Evolutionary conservation across 2,888 invertebrate species (phyloP).

Genomic region (Oxyscelio sp.): DNA sequence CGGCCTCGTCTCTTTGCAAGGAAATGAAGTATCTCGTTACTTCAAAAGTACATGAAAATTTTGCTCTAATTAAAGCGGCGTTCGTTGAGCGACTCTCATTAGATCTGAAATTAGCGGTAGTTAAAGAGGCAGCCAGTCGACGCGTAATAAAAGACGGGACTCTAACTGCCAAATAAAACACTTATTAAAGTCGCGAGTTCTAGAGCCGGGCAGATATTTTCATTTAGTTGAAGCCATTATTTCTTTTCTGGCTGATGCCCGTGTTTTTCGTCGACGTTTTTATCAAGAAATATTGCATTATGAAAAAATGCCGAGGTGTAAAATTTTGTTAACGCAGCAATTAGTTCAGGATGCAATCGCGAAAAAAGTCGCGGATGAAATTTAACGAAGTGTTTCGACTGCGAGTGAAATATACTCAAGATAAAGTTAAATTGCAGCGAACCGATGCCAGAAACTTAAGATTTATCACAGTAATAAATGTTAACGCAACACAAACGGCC

Average conservation of each 20-base stretch:
- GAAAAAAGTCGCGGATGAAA: too few relatives aligned
- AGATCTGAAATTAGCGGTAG: background rate
- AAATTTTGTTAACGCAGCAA: too few relatives aligned
- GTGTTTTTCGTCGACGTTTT: too few relatives aligned
- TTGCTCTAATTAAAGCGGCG: background rate
- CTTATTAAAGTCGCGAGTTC: conserved; percentile 15
- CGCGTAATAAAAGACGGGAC: conserved; percentile 7
- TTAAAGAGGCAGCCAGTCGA: background rate
- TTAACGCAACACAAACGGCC: conserved; percentile 1
- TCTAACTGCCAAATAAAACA: conserved; percentile 21
- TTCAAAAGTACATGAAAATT: conserved; percentile 27
- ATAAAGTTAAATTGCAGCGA: too few relatives aligned
- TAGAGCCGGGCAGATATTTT: conserved; percentile 3
- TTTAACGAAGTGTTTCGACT: too few relatives aligned
- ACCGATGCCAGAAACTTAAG: conserved; percentile 19
- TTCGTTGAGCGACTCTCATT: background rate
- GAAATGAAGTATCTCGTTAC: background rate
- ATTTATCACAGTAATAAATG: conserved; percentile 52
- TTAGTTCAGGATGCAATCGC: too few relatives aligned
- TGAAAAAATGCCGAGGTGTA: too few relatives aligned
- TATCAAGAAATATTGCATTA: background rate
- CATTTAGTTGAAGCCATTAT: background rate
- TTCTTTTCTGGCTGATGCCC: conserved; percentile 10
- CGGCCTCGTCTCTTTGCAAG: conserved; percentile 1
- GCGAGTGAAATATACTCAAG: too few relatives aligned